These are phyloP conservation scores for Halcyon malimbica DNA, from an alignment of 2,113 vertebrate genomes.

Conservation along the genomic window DNA sequence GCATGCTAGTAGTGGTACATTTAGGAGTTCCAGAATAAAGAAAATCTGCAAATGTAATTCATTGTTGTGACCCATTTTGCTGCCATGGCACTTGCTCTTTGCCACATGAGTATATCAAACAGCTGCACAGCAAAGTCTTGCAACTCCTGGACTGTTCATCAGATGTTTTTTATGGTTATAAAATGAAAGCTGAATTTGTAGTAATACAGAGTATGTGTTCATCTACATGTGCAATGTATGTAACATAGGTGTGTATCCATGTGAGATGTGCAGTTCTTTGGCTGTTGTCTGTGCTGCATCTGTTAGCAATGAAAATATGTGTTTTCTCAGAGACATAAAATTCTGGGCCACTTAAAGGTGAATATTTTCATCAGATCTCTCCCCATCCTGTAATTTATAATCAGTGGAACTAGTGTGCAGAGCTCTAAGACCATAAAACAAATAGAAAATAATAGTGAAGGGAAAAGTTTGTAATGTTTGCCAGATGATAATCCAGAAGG, in stretches of 20 bases:
- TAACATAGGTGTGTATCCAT: background rate
- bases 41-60: background rate
- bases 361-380: slow-evolving; percentile 53
- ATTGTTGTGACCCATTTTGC: background rate
- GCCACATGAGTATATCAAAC: background rate
- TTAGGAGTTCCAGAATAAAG: background rate
- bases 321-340: slow-evolving; percentile 71
- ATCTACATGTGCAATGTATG: background rate
- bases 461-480: slow-evolving; percentile 53
- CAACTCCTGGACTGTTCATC: slow-evolving; percentile 16
- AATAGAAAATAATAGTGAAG: slow-evolving; percentile 53
- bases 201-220: background rate
- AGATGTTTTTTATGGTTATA: background rate
- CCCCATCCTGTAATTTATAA: slow-evolving; percentile 65
- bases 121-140: background rate
- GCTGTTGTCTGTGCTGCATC: slow-evolving; percentile 59
- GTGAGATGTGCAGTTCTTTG: slow-evolving; percentile 12
- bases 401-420: slow-evolving; percentile 37
- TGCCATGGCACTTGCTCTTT: background rate
- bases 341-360: slow-evolving; percentile 62
- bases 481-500: slow-evolving; percentile 65
- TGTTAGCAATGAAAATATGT: slow-evolving; percentile 77
- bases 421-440: background rate
- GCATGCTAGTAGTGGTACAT: background rate
- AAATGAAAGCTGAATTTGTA: background rate